These are phyloP conservation scores for Eulemur coronatus DNA, from an alignment of 2,797 vertebrate genomes.

Conservation along the genomic window DNA sequence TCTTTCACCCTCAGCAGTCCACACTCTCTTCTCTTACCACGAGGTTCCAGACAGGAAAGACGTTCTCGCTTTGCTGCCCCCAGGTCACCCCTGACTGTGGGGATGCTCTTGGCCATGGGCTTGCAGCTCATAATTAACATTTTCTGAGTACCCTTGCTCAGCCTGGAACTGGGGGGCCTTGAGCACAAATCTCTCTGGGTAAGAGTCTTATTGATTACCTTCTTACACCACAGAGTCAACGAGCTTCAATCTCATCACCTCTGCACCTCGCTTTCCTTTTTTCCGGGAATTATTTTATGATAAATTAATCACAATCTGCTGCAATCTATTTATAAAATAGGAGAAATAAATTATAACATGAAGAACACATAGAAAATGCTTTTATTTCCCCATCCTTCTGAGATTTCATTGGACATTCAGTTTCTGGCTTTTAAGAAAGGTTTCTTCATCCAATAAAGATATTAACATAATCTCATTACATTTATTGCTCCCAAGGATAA, in stretches of 20 bases:
- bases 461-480: neutral
- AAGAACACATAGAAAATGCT: neutral
- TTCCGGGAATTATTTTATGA: neutral
- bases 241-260: neutral
- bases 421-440: constrained; percentile 15
- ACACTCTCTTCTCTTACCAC: neutral
- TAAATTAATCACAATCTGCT: neutral
- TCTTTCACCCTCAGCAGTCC: rapidly evolving
- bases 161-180: neutral
- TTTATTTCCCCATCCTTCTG: neutral
- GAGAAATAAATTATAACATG: neutral
- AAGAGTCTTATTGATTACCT: neutral
- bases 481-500: constrained; percentile 19
- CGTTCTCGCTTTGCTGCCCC: rapidly evolving
- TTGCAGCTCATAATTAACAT: neutral
- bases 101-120: neutral
- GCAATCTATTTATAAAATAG: neutral
- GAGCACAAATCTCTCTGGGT: neutral
- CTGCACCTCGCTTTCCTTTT: neutral
- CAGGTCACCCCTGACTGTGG: rapidly evolving
- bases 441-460: constrained; percentile 1
- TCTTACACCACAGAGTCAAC: rapidly evolving
- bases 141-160: neutral
- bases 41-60: neutral
- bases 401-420: neutral